Percentiles rank a stretch among this genome's conserved stretches.
Conservation (phyloP, 2,113 vertebrate species). For the Gulo gulo region DNA sequence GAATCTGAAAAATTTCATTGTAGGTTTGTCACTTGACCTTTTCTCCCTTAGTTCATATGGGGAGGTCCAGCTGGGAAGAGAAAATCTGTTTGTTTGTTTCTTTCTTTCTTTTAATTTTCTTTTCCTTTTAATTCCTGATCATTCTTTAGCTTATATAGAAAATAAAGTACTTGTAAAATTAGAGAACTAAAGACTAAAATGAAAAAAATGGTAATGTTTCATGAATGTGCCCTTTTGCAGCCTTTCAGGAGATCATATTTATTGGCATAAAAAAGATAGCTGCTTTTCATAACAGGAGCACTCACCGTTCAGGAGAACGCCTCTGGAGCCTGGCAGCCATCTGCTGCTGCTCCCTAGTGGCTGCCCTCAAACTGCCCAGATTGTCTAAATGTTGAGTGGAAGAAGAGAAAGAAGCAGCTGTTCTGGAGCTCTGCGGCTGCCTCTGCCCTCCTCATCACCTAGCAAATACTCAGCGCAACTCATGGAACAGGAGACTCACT, state of each 20-base stretch:
- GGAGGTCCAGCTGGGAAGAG: background rate
- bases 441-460: conserved; percentile 54
- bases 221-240: background rate
- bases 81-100: background rate
- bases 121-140: background rate
- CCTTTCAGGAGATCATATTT: background rate
- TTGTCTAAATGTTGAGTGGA: background rate
- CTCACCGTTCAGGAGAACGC: background rate
- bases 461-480: background rate
- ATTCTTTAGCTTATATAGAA: background rate
- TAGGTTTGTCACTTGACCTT: background rate
- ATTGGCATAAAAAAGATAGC: background rate
- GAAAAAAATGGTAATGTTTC: conserved; percentile 35
- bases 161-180: background rate
- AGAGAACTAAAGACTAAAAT: background rate
- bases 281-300: background rate
- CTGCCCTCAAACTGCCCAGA: conserved; percentile 8
- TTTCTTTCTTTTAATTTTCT: background rate
- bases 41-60: background rate
- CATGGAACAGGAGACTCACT: background rate
- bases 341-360: conserved; percentile 62
- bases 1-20: background rate
- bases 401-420: conserved; percentile 55
- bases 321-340: conserved; percentile 34
- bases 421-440: conserved; percentile 17